Conservation (phyloP, 1,140 invertebrate species). For the Callitettix versicolor region DNA sequence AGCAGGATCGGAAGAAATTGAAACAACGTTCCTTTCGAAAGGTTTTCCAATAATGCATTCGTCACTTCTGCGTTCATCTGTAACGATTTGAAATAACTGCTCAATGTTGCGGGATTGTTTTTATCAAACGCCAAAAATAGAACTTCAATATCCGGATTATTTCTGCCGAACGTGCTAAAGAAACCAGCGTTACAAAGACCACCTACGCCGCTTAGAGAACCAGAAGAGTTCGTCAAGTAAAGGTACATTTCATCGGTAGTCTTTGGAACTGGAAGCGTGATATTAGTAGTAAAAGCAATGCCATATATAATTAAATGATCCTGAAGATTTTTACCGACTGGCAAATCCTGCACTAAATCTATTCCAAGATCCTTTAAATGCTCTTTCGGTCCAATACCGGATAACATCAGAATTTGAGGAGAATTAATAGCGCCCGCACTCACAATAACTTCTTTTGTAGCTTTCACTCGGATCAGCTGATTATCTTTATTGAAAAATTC, state of each 20-base stretch:
- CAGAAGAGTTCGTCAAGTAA: conserved; percentile 33
- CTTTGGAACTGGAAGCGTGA: conserved; percentile 58
- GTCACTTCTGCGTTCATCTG: conserved; percentile 63
- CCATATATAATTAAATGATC: conserved; percentile 57
- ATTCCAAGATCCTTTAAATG: conserved; percentile 35
- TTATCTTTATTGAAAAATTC: conserved; percentile 13
- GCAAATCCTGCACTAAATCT: conserved; percentile 52
- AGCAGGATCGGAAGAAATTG: conserved; percentile 63
- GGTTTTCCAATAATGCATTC: conserved; percentile 49
- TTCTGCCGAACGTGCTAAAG: conserved; percentile 62
- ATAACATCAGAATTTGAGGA: conserved; percentile 34
- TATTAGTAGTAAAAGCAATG: conserved; percentile 35
- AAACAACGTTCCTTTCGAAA: conserved; percentile 58
- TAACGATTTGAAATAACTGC: too few relatives aligned
- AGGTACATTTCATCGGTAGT: conserved; percentile 63
- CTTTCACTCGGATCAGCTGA: conserved; percentile 13
- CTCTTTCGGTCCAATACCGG: conserved; percentile 34
- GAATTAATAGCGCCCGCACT: conserved; percentile 27
- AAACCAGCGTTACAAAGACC: not conserved
- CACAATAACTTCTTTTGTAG: conserved; percentile 26
- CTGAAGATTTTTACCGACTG: conserved; percentile 65
- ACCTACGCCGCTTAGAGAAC: conserved; percentile 8
- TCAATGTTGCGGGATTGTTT: conserved; percentile 63
- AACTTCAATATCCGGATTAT: conserved; percentile 59
- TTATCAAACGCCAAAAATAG: conserved; percentile 19